These are phyloP conservation scores for Pelecanus crispus DNA, from an alignment of 2,113 vertebrate genomes.

Conservation along the genomic window DNA sequence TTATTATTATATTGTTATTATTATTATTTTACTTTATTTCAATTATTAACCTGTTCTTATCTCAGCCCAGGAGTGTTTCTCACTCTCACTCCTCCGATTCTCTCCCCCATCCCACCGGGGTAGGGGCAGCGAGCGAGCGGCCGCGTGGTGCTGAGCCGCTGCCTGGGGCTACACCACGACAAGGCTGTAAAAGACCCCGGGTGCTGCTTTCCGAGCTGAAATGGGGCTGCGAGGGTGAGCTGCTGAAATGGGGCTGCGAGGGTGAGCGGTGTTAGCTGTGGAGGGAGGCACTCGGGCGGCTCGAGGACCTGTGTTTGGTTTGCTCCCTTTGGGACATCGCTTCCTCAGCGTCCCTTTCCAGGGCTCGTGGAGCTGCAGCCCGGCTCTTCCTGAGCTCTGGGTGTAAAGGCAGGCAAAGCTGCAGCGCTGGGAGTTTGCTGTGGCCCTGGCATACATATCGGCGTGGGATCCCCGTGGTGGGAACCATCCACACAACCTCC, in stretches of 20 bases:
- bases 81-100: too few relatives aligned
- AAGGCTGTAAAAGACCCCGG: neutral
- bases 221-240: neutral
- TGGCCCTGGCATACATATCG: neutral
- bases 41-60: too few relatives aligned
- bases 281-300: neutral
- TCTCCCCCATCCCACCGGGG: too few relatives aligned
- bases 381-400: neutral
- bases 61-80: too few relatives aligned
- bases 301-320: neutral
- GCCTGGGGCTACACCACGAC: too few relatives aligned
- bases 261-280: fast-evolving
- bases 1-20: too few relatives aligned
- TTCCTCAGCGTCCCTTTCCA: neutral
- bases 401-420: neutral
- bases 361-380: neutral
- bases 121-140: too few relatives aligned
- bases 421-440: fast-evolving
- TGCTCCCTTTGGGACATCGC: neutral
- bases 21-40: too few relatives aligned
- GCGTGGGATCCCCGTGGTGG: neutral
- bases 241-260: neutral
- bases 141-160: too few relatives aligned
- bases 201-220: neutral
- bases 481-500: neutral